Evolutionary conservation across 2,888 invertebrate genomes (phyloP), one percentile per base, ranked within the genome.

Genomic region (Ceramica pisi): DNA sequence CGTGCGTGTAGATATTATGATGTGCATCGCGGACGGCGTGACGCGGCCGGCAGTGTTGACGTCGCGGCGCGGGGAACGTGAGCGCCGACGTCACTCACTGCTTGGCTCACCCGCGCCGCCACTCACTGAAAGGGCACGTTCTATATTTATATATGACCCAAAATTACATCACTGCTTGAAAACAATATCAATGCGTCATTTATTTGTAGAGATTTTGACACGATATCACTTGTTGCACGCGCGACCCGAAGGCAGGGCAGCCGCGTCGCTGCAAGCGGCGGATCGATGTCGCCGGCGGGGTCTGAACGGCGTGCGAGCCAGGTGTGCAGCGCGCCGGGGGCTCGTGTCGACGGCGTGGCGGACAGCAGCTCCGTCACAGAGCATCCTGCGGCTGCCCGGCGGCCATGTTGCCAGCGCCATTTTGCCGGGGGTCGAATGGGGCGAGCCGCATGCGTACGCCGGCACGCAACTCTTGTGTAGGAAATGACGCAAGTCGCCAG

Each of bases 341-440:
- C 92, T 91, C 88, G 93, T 93, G 92, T 92, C 93, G 92, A 91
- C 91, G 92, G 91, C 90, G 94, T 91, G 92, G 92, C 92, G 93
- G 92, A 91, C 92, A 92, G 92, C 91, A 93, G 93, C 91, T 89
- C 90, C 91, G 93, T 91, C 91, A 92, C 92, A 92, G 92, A 94
- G 93, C 95, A 95, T 94, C 94, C 94, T 93, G 94, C 94, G 94
- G 92, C 95, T 94, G 94, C 94, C 94, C 93, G 95, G 94, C 95
- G 93, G 96, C 96, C 96, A 96, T 96, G 94, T 96, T 95, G 94
- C 91, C 92, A 91, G 94, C 94, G 96, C 96, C 96, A 96, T 96
- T 94, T 96, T 96, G 94, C 94, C 91, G 90, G 93, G 94, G 94
- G 92, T 93, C 92, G 92, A 91, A 91, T 89, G 90, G 92, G 93